Percentiles rank a stretch among this genome's conserved stretches.
Evolutionary conservation across 2,113 vertebrate genomes (phyloP).

Genomic region (Girardinichthys multiradiatus): DNA sequence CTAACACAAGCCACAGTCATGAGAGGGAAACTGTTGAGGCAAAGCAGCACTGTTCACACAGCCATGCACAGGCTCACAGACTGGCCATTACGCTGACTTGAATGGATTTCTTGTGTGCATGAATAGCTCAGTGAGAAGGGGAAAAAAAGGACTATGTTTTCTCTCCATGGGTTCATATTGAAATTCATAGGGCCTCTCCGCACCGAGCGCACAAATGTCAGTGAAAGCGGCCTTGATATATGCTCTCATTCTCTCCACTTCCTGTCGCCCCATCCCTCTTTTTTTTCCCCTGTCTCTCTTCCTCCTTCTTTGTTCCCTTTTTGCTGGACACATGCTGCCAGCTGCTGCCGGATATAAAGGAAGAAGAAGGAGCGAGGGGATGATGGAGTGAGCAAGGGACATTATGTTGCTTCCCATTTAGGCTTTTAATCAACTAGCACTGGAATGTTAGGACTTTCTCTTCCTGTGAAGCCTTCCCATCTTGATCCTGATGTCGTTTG

Average conservation of each 20-base stretch:
- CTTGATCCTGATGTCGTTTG: conserved; percentile 31
- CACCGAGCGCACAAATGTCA: conserved; percentile 75
- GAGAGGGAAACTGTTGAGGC: conserved; percentile 56
- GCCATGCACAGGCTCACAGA: conserved; percentile 55
- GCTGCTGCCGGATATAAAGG: conserved; percentile 47
- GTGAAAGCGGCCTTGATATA: conserved; percentile 73
- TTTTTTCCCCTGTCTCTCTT: conserved; percentile 52
- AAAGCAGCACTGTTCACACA: conserved; percentile 63
- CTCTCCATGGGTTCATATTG: conserved; percentile 75
- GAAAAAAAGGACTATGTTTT: conserved; percentile 60
- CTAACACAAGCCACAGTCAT: conserved; percentile 51
- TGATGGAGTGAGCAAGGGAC: conserved; percentile 63
- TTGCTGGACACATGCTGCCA: conserved; percentile 57
- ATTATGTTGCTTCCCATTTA: conserved; percentile 66
- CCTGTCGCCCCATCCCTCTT: conserved; percentile 75
- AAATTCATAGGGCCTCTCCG: conserved; percentile 78
- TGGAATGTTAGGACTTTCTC: conserved; percentile 55
- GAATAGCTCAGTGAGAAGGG: conserved; percentile 66
- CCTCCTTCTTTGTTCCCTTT: conserved; percentile 70
- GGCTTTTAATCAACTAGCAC: conserved; percentile 65
- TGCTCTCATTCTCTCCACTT: conserved; percentile 74
- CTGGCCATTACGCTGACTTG: conserved; percentile 74
- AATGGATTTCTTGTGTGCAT: conserved; percentile 75
- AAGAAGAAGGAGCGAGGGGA: conserved; percentile 35
- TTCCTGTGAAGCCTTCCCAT: conserved; percentile 46